A percentile compares a stretch with the other conserved stretches of the same genome.
Evolutionary conservation across 2,113 vertebrate genomes (phyloP).

Genomic region (Stictonetta naevosa): DNA sequence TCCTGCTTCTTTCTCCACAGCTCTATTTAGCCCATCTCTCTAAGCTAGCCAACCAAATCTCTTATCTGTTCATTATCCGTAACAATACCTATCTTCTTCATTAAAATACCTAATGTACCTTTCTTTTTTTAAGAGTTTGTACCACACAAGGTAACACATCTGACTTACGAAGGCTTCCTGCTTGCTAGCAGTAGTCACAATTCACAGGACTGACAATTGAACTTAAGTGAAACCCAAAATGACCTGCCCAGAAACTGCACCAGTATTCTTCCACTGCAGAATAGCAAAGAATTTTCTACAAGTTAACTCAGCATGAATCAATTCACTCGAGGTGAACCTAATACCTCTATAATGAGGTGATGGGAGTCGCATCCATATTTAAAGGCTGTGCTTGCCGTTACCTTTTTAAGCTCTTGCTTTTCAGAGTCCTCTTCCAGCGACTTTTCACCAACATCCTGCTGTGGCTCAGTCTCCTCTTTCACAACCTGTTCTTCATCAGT

Average conservation of each 20-base stretch:
- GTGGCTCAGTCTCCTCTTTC: slow-evolving; percentile 8
- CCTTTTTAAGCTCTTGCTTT: slow-evolving; percentile 89
- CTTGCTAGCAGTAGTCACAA: not conserved
- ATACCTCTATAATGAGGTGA: not conserved
- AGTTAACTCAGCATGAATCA: not conserved
- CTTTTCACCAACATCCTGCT: slow-evolving; percentile 69
- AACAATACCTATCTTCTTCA: not conserved
- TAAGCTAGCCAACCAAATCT: not conserved
- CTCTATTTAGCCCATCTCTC: not conserved
- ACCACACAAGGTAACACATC: not conserved
- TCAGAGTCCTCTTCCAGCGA: slow-evolving; percentile 75
- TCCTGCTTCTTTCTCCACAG: not conserved
- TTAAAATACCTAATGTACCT: not conserved
- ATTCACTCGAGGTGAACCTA: not conserved
- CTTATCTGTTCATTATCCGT: not conserved
- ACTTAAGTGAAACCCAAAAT: not conserved
- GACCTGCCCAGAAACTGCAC: not conserved
- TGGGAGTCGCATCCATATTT: not conserved
- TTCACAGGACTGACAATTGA: not conserved
- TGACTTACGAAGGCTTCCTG: not conserved
- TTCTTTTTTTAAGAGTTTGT: not conserved
- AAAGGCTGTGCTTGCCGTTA: slow-evolving; percentile 55
- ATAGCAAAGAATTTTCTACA: not conserved
- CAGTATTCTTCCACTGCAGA: not conserved
- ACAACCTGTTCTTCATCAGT: slow-evolving; percentile 28